Base-by-base conservation (phyloP, 1,140 invertebrate genomes). In the Diorhabda elongata region DNA sequence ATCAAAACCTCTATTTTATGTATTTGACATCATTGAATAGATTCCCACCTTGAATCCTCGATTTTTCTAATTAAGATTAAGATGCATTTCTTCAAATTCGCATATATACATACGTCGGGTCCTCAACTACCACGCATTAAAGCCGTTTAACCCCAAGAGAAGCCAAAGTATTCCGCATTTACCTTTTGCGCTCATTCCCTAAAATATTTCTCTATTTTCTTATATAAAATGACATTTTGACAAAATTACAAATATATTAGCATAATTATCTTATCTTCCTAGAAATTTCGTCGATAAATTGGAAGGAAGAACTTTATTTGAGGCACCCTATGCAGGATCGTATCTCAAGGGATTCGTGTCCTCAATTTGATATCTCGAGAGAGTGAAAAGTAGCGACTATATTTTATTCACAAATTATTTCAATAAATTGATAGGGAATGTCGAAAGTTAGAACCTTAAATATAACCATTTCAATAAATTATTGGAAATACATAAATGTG, bases 281-380 rank as follows among this genome's bases (percentile, higher is more conserved):
- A n/a, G 47, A 52, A 52, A 52, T 52, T 52, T 52, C 47, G 47
- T 52, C 47, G 47, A 52, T 52, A 52, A 52, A 52, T 52, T 52
- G 47, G n/a, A 52, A 52, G 47, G 6, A 52, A 52, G 2, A 52
- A 52, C 47, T 52, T 52, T 52, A 52, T 52, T 52, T 52, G n/a
- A n/a, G 47, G n/a, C 47, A 3, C 47, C 47, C 47, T 52, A 52
- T n/a, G 47, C 47, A 52, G 47, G 47, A n/a, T 52, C 47, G 47
- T 52, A 6, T 52, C 47, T n/a, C 47, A 52, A 4, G 47, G n/a
- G 47, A 52, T 52, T 52, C 47, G 45, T 52, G 47, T n/a, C 47
- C 2, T 52, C 47, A 52, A 52, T n/a, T 26, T 26, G 26, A 52
- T n/a, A 52, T n/a, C 47, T n/a, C n/a, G n/a, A 52, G 47, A 26